Evolutionary conservation across 2,888 invertebrate genomes (phyloP).

Genomic region (Myopa tessellatipennis): DNA sequence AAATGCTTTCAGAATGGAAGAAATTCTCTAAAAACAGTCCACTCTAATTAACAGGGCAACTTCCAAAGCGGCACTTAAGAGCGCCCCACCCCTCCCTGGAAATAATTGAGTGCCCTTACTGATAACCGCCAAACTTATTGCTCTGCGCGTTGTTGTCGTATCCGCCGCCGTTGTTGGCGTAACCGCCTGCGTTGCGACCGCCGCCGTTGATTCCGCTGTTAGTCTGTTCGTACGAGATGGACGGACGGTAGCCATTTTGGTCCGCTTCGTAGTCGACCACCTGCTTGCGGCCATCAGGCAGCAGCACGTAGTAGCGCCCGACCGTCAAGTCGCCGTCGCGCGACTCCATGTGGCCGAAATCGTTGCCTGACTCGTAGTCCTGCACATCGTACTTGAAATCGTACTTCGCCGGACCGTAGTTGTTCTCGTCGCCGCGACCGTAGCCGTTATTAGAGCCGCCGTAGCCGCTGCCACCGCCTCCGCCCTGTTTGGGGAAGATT

Average conservation of each 20-base stretch:
- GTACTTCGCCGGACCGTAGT: conserved; percentile 77
- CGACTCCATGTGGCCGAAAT: conserved; percentile 76
- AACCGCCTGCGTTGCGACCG: conserved; percentile 50
- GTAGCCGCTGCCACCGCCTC: conserved; percentile 45
- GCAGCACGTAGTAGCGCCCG: conserved; percentile 75
- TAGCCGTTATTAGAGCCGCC: conserved; percentile 42
- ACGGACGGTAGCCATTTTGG: conserved; percentile 76
- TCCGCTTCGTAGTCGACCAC: conserved; percentile 79
- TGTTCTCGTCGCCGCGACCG: conserved; percentile 58
- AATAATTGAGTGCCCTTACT: conserved; percentile 49
- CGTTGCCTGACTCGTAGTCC: conserved; percentile 74
- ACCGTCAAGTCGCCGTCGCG: conserved; percentile 74
- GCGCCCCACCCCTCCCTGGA: neutral
- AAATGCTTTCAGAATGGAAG: neutral
- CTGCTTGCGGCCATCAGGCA: conserved; percentile 78
- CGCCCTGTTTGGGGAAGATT: conserved; percentile 66
- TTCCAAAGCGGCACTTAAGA: neutral
- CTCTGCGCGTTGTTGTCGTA: conserved; percentile 53
- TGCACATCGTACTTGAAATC: conserved; percentile 77
- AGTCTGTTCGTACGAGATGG: conserved; percentile 75
- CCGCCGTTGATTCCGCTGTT: conserved; percentile 60
- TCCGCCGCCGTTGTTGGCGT: conserved; percentile 53
- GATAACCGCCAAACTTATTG: conserved; percentile 62
- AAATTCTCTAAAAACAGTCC: neutral
- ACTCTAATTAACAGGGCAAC: neutral